These are phyloP conservation scores for Trogon melanurus DNA, from an alignment of 2,113 vertebrate genomes.

Conservation along the genomic window DNA sequence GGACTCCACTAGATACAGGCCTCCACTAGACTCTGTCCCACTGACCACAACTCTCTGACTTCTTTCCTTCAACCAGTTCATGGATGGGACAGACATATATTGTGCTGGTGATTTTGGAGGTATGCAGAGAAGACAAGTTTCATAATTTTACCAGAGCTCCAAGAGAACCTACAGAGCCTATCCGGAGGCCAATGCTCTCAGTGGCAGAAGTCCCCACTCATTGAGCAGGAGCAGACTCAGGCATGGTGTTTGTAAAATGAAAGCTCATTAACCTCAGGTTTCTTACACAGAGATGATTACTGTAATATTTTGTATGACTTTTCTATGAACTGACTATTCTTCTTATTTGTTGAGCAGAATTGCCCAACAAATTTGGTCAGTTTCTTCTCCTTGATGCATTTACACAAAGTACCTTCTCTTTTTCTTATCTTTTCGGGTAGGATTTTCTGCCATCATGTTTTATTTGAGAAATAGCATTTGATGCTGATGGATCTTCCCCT, in stretches of 20 bases:
- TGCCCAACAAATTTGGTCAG: not conserved
- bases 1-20: no score
- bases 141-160: not conserved
- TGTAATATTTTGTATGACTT: constrained; percentile 12
- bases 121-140: not conserved
- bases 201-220: not conserved
- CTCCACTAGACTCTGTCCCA: no score
- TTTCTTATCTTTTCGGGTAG: constrained; percentile 6
- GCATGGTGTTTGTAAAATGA: not conserved
- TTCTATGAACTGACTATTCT: not conserved
- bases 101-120: not conserved
- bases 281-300: not conserved
- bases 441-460: constrained; percentile 24
- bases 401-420: constrained; percentile 12
- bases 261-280: not conserved
- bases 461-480: constrained; percentile 25
- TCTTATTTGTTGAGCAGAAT: not conserved
- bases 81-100: not conserved
- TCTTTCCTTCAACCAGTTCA: no score
- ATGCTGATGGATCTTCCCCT: constrained; percentile 11
- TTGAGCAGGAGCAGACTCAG: not conserved
- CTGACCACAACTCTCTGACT: no score
- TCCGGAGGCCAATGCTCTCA: fast-evolving
- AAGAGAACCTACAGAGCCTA: not conserved
- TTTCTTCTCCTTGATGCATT: not conserved